A percentile compares a stretch with the other conserved stretches of the same genome.
phyloP scores from a whole-genome alignment of 2,888 invertebrate genomes.

The Theretra japonica region DNA sequence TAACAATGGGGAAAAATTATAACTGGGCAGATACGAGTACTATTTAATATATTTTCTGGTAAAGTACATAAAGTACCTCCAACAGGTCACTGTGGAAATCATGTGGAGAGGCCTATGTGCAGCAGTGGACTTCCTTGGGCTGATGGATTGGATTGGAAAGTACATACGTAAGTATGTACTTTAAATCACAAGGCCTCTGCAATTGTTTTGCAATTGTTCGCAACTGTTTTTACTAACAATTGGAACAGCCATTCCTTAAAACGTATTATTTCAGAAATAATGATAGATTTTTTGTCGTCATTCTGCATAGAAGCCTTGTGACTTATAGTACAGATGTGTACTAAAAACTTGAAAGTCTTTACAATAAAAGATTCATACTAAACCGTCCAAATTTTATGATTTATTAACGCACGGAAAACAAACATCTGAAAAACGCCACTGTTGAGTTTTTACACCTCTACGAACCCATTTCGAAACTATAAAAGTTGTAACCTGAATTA shows the following conservation, averaged over 20 bases:
- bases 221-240: too few species aligned
- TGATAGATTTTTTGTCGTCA: slow-evolving; percentile 18
- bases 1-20: too few species aligned
- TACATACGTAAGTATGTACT: too few species aligned
- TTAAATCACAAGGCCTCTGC: too few species aligned
- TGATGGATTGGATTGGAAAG: too few species aligned
- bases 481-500: not conserved
- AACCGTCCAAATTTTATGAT: slow-evolving; percentile 1
- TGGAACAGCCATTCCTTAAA: not conserved
- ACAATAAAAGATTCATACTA: slow-evolving; percentile 8
- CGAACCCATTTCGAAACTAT: not conserved
- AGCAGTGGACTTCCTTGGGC: too few species aligned
- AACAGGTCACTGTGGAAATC: too few species aligned
- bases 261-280: not conserved
- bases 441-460: not conserved
- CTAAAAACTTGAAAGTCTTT: slow-evolving; percentile 17
- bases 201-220: too few species aligned
- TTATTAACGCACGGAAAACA: not conserved
- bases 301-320: not conserved
- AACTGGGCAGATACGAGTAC: too few species aligned
- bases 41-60: too few species aligned
- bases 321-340: slow-evolving; percentile 13
- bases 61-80: too few species aligned
- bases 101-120: too few species aligned
- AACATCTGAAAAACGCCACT: not conserved